Percentiles rank a stretch among this genome's conserved stretches.
Conservation (phyloP, 1,140 invertebrate species). For the Spodoptera frugiperda region DNA sequence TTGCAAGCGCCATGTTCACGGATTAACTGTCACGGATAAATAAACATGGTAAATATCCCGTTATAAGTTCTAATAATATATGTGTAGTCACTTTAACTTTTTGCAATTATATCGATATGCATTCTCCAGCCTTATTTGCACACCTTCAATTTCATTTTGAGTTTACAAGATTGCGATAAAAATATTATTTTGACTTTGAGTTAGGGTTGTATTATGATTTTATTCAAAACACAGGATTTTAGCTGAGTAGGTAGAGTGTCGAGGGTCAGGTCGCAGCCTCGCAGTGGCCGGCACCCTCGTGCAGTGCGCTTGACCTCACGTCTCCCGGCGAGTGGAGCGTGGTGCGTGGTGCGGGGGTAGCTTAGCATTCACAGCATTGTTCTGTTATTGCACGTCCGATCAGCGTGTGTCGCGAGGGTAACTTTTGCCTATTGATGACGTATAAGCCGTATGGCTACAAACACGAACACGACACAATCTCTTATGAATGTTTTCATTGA, state of each 20-base stretch:
- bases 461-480: neutral
- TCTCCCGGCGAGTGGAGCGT: constrained; percentile 5
- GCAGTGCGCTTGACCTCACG: constrained; percentile 34
- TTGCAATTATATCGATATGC: no score
- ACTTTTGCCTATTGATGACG: constrained; percentile 28
- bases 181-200: no score
- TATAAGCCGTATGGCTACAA: constrained; percentile 2
- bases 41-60: no score
- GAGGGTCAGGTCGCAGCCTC: neutral
- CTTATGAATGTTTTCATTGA: constrained; percentile 9
- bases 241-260: neutral
- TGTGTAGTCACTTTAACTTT: no score
- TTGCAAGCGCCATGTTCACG: no score
- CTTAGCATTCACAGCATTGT: constrained; percentile 65
- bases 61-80: no score
- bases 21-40: no score
- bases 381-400: constrained; percentile 55
- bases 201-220: no score
- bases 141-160: no score
- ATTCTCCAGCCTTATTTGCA: no score
- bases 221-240: constrained; percentile 14
- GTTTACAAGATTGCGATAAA: no score
- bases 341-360: constrained; percentile 45
- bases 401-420: constrained; percentile 35
- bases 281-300: neutral